phyloP scores from a whole-genome alignment of 2,113 vertebrate genomes.

The Irena cyanogastra region DNA sequence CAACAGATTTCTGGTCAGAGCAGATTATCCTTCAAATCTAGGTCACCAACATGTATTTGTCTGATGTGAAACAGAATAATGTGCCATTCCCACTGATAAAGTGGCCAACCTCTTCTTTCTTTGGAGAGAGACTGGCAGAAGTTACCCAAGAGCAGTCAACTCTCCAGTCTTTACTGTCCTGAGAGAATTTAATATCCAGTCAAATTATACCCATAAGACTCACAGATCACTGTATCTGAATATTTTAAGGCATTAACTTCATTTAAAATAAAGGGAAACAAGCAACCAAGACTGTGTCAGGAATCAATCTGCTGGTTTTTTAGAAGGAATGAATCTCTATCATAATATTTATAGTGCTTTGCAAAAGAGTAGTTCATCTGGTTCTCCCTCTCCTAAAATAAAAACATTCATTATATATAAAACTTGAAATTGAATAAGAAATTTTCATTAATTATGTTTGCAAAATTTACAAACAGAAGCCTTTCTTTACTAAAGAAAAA shows the following conservation, averaged over 20 bases:
- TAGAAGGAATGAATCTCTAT: neutral
- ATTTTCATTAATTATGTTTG: neutral
- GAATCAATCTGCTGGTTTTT: neutral
- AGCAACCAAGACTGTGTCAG: neutral
- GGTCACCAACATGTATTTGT: neutral
- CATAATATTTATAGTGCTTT: neutral
- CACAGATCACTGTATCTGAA: neutral
- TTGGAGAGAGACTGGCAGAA: neutral
- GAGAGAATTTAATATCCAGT: neutral
- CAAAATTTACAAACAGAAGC: neutral
- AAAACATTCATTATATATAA: neutral
- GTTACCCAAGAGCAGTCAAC: neutral
- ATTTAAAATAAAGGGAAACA: neutral
- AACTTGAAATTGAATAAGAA: neutral
- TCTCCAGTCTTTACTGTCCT: neutral
- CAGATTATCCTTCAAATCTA: constrained; percentile 18
- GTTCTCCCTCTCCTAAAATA: neutral
- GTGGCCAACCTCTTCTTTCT: neutral
- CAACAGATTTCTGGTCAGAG: neutral
- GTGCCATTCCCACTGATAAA: neutral
- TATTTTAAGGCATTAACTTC: neutral
- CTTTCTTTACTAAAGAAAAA: neutral
- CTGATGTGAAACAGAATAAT: neutral
- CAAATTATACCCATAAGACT: neutral
- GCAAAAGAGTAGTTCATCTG: neutral